Conservation (phyloP, 2,888 invertebrate genomes). For the Callyntrura sp. region DNA sequence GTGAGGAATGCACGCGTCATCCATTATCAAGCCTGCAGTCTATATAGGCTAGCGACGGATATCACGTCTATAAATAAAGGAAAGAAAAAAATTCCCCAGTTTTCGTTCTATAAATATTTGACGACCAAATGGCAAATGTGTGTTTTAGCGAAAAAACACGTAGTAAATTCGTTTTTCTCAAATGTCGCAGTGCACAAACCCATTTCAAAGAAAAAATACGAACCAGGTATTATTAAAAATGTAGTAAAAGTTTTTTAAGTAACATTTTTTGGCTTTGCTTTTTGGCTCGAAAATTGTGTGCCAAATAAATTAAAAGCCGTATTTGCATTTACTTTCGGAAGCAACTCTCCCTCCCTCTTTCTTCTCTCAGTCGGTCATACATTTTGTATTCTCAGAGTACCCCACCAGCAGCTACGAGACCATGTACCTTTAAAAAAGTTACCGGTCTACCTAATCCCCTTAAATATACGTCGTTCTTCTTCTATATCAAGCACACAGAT, state of each 20-base stretch:
- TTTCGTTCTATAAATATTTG: no score
- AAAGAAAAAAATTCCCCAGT: no score
- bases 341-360: not conserved
- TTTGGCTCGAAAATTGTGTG: not conserved
- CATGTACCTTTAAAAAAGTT: not conserved
- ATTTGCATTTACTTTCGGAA: not conserved
- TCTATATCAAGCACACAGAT: no score
- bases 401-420: not conserved
- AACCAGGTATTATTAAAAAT: not conserved
- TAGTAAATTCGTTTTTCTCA: no score
- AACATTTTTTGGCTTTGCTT: not conserved
- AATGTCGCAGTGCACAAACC: not conserved
- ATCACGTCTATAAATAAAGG: no score
- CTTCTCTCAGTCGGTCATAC: no score
- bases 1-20: not conserved
- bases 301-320: not conserved
- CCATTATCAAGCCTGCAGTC: no score
- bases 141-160: no score
- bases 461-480: not conserved
- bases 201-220: not conserved
- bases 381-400: not conserved
- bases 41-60: no score
- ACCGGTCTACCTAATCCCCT: not conserved
- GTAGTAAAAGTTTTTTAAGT: no score
- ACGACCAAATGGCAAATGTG: not conserved